These are phyloP conservation scores for Ichneumoninae sp. DNA, from an alignment of 2,888 invertebrate species.

Conservation along the genomic window DNA sequence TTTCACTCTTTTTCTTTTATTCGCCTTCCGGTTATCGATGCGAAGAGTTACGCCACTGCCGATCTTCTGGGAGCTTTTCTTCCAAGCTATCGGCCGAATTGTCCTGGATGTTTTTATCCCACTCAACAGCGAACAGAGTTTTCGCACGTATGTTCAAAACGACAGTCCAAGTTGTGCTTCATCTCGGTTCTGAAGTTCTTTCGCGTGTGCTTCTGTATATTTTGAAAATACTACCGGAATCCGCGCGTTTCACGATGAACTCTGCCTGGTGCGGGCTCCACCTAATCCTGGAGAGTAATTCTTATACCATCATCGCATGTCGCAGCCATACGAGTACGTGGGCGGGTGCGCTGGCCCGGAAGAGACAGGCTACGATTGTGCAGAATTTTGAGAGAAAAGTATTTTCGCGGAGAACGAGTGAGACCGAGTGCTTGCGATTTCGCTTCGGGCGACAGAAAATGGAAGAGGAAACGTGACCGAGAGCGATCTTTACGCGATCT, in stretches of 20 bases:
- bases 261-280: neutral
- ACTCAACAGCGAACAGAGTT: neutral
- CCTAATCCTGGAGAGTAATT: neutral
- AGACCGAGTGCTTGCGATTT: slow-evolving; percentile 2
- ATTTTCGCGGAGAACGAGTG: slow-evolving; percentile 16
- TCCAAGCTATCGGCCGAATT: slow-evolving; percentile 26
- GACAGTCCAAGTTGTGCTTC: neutral
- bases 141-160: neutral
- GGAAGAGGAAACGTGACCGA: slow-evolving; percentile 17
- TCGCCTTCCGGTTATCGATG: slow-evolving; percentile 50
- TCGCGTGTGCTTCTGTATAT: neutral
- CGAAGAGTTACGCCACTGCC: slow-evolving; percentile 19
- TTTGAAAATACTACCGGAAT: neutral
- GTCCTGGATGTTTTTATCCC: neutral
- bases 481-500: slow-evolving; percentile 13
- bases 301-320: neutral
- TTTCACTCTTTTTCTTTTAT: slow-evolving; percentile 49
- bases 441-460: slow-evolving; percentile 14
- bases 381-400: slow-evolving; percentile 22
- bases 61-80: slow-evolving; percentile 29
- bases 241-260: neutral
- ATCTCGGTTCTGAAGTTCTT: neutral
- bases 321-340: neutral
- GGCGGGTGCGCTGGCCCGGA: neutral
- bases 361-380: neutral